These are phyloP conservation scores for Coregonus suidteri DNA, from an alignment of 2,797 vertebrate species.

Conservation along the genomic window DNA sequence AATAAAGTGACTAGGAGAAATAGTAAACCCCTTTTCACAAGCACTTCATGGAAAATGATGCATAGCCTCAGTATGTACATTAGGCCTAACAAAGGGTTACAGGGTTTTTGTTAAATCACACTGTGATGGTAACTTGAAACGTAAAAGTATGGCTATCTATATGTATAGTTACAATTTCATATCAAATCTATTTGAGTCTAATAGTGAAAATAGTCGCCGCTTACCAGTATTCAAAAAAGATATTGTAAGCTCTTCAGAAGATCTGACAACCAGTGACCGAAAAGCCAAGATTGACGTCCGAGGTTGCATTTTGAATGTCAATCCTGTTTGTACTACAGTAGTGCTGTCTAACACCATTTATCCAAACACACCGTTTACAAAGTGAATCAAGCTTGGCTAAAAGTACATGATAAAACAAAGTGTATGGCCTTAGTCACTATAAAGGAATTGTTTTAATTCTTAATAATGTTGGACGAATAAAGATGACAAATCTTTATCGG, in stretches of 20 bases:
- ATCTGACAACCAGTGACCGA: not conserved
- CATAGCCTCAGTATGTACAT: not conserved
- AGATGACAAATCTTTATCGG: constrained; percentile 39
- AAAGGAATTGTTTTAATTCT: constrained; percentile 22
- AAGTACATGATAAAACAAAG: not conserved
- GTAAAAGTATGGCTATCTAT: not conserved
- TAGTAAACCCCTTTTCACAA: not conserved
- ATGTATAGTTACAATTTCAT: not conserved
- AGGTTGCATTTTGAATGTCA: not conserved
- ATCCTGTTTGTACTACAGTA: not conserved
- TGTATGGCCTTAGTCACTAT: not conserved
- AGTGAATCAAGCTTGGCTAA: constrained; percentile 6
- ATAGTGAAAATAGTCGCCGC: not conserved
- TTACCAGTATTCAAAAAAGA: not conserved
- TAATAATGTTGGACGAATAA: constrained; percentile 36
- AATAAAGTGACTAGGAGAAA: constrained; percentile 4
- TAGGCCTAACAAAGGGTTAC: not conserved
- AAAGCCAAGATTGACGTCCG: not conserved
- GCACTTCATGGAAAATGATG: constrained; percentile 8
- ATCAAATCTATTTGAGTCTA: not conserved
- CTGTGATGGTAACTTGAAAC: not conserved
- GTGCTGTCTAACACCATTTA: not conserved
- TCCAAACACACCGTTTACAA: constrained; percentile 1
- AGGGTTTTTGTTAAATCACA: not conserved
- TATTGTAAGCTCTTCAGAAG: not conserved